A percentile compares a stretch with the other conserved stretches of the same genome.
These are phyloP conservation scores for Hipparchia semele DNA, from an alignment of 2,888 invertebrate species.

Conservation along the genomic window DNA sequence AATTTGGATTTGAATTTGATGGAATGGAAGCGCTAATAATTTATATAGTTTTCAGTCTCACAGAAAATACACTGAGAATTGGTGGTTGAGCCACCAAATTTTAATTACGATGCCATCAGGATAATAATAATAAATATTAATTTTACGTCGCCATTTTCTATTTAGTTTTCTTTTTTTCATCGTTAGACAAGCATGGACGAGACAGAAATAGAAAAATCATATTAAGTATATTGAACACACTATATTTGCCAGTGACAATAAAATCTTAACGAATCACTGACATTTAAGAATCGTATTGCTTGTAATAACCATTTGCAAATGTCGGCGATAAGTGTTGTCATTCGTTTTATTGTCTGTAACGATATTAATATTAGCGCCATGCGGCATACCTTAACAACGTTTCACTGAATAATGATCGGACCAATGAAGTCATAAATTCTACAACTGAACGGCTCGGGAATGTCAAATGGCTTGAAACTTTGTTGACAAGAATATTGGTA, in stretches of 20 bases:
- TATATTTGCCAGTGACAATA: too few species aligned
- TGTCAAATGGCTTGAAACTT: conserved; percentile 57
- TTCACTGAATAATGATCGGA: conserved; percentile 34
- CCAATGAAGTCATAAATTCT: conserved; percentile 45
- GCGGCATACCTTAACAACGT: conserved; percentile 28
- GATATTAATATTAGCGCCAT: conserved; percentile 30
- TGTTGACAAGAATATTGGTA: conserved; percentile 40
- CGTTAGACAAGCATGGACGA: too few species aligned
- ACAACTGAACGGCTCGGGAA: conserved; percentile 50
- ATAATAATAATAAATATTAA: too few species aligned
- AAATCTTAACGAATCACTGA: conserved; percentile 5
- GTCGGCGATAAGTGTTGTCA: conserved; percentile 30
- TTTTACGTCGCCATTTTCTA: too few species aligned
- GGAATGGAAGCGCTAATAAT: background rate
- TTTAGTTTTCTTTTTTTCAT: too few species aligned
- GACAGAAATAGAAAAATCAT: too few species aligned
- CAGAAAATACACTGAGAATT: too few species aligned
- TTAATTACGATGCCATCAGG: too few species aligned
- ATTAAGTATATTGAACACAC: too few species aligned
- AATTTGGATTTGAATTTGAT: too few species aligned
- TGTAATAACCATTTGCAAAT: conserved; percentile 32
- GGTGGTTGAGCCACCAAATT: too few species aligned
- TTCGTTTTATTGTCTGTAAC: conserved; percentile 29
- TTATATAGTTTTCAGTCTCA: background rate
- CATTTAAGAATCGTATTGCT: conserved; percentile 31